Evolutionary conservation across 2,113 vertebrate genomes (phyloP).

Genomic region (Axis porcinus): DNA sequence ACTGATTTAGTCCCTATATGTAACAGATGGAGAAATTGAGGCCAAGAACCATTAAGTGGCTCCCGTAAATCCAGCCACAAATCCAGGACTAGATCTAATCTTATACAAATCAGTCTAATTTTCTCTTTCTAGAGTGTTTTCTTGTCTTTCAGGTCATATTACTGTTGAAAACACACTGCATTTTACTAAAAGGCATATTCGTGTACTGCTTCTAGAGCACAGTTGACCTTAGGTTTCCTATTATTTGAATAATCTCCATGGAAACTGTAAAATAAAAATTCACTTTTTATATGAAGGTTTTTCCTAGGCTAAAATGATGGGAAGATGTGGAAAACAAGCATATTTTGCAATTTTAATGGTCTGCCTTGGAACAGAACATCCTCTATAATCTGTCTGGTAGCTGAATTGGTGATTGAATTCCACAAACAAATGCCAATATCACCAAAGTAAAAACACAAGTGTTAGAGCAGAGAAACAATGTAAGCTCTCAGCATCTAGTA

Average conservation of each 20-base stretch:
- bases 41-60: neutral
- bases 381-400: constrained; percentile 48
- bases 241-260: constrained; percentile 61
- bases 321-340: constrained; percentile 45
- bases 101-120: neutral
- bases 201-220: neutral
- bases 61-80: neutral
- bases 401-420: constrained; percentile 49
- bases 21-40: neutral
- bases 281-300: constrained; percentile 42
- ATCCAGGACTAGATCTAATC: neutral
- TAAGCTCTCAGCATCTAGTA: neutral
- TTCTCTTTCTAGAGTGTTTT: neutral
- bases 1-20: neutral
- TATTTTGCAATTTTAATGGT: constrained; percentile 59
- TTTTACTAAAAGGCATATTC: neutral
- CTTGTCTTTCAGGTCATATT: neutral
- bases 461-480: neutral
- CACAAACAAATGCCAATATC: constrained; percentile 18
- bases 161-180: neutral
- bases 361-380: constrained; percentile 43
- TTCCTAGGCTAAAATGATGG: constrained; percentile 53
- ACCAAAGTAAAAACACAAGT: neutral
- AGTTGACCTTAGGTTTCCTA: constrained; percentile 59
- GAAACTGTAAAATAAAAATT: constrained; percentile 65